These are phyloP conservation scores for Poecilia gillii DNA, from an alignment of 2,797 vertebrate genomes.

Conservation along the genomic window DNA sequence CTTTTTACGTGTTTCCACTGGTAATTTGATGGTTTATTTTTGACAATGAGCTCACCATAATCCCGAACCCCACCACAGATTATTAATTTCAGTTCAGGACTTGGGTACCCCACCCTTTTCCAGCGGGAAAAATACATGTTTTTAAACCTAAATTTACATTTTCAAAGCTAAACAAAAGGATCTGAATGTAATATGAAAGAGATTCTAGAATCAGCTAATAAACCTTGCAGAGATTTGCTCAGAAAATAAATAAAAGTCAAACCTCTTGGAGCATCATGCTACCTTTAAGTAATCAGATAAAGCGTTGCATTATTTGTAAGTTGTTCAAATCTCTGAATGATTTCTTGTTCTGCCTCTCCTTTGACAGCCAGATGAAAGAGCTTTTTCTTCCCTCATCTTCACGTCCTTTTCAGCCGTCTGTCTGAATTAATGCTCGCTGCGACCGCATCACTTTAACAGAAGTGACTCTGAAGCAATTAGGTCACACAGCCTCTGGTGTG, in stretches of 20 bases:
- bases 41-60: background rate
- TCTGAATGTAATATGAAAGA: background rate
- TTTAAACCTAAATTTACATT: background rate
- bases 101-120: background rate
- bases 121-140: background rate
- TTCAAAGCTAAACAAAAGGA: background rate
- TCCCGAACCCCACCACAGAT: background rate
- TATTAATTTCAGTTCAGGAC: background rate
- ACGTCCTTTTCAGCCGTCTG: constrained; percentile 46
- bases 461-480: constrained; percentile 46
- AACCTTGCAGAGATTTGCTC: background rate
- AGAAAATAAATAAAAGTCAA: background rate
- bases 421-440: constrained; percentile 37
- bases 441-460: constrained; percentile 36
- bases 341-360: constrained; percentile 2
- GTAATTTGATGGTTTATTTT: background rate
- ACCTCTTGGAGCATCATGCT: background rate
- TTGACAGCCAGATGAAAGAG: constrained; percentile 32
- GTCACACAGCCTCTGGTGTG: constrained; percentile 50
- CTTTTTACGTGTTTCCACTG: background rate
- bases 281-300: constrained; percentile 11
- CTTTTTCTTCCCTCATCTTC: constrained; percentile 9
- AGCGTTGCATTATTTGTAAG: background rate
- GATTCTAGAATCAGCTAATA: background rate
- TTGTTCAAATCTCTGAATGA: constrained; percentile 13